Conservation (phyloP, 2,797 vertebrate species). For the Gymnocypris eckloni region DNA sequence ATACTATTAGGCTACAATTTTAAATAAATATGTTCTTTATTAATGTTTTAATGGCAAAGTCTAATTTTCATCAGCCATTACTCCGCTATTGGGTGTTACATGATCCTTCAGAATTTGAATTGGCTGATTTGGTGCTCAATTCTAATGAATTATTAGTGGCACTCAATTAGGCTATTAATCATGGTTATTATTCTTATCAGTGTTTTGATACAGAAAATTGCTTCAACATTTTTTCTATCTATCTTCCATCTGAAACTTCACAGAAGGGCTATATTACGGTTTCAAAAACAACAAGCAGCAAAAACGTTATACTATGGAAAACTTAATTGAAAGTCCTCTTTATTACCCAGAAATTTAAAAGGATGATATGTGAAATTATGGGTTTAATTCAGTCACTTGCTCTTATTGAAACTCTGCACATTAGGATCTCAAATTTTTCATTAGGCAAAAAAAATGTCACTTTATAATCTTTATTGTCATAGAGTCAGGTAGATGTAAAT, state of each 20-base stretch:
- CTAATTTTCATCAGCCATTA: neutral
- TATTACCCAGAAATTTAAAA: neutral
- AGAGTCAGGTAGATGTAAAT: neutral
- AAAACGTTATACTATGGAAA: neutral
- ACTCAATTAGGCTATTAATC: neutral
- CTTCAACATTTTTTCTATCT: neutral
- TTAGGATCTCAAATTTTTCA: neutral
- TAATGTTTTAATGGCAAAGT: neutral
- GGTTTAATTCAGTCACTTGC: neutral
- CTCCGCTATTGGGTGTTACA: neutral
- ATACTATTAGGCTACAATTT: neutral
- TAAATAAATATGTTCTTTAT: neutral
- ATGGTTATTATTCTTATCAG: neutral
- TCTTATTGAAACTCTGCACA: neutral
- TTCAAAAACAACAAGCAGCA: neutral
- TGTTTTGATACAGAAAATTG: neutral
- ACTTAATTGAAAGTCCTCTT: neutral
- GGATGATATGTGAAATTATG: neutral
- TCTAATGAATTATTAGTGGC: neutral
- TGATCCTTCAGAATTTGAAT: neutral
- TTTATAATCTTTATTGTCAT: conserved; percentile 1
- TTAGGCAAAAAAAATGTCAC: neutral
- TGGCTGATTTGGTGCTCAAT: neutral
- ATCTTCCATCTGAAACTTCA: neutral
- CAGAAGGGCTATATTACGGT: neutral